Conservation (phyloP, 2,797 vertebrate species). For the Selene dorsalis region DNA sequence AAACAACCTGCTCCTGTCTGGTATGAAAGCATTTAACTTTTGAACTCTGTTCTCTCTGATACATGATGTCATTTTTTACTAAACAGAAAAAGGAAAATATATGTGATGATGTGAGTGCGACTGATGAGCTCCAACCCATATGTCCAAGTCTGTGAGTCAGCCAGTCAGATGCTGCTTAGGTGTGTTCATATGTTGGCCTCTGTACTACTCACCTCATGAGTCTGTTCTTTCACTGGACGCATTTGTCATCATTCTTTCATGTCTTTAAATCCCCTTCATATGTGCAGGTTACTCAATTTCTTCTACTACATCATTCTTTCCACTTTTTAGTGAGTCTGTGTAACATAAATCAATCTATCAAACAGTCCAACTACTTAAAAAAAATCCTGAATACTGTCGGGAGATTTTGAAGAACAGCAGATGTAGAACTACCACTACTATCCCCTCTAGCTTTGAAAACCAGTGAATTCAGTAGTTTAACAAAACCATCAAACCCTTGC, state of each 20-base stretch:
- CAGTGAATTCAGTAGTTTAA: background rate
- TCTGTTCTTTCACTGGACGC: constrained; percentile 14
- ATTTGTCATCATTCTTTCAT: background rate
- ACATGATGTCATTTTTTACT: background rate
- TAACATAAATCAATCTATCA: background rate
- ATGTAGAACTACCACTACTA: background rate
- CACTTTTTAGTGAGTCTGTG: background rate
- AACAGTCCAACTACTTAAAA: background rate
- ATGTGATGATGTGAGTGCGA: constrained; percentile 26
- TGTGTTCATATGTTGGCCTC: constrained; percentile 29
- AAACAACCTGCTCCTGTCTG: background rate
- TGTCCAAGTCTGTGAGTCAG: constrained; percentile 69
- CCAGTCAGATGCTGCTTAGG: constrained; percentile 43
- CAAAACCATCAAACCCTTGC: background rate
- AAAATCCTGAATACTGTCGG: background rate
- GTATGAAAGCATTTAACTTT: background rate
- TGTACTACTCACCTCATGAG: constrained; percentile 15
- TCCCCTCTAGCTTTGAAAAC: background rate
- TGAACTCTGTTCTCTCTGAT: background rate
- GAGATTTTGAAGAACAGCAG: background rate
- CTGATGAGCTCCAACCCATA: constrained; percentile 32
- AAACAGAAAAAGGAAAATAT: constrained; percentile 11
- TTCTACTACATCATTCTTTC: background rate
- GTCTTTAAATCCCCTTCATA: constrained; percentile 23
- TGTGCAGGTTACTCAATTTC: background rate